These are phyloP conservation scores for Eretmocerus hayati DNA, from an alignment of 2,888 invertebrate species.

Conservation along the genomic window DNA sequence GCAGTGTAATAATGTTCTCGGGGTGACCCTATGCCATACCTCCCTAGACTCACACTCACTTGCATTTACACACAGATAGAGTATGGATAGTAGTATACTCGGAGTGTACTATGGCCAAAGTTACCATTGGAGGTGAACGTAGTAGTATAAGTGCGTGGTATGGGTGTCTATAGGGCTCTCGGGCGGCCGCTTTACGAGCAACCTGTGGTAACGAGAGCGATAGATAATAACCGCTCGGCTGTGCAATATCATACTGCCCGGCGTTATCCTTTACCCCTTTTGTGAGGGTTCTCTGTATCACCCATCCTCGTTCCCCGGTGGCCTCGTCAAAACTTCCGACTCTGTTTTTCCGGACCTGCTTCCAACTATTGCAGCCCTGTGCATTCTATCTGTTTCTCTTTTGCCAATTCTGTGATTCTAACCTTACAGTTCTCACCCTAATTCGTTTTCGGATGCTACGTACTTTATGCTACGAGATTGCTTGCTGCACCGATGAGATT, in stretches of 20 bases:
- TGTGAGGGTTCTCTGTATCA: slow-evolving; percentile 8
- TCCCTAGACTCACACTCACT: neutral
- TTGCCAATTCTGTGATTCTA: no score
- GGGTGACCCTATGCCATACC: neutral
- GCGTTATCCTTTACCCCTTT: neutral
- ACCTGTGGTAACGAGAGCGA: slow-evolving; percentile 49
- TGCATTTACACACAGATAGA: no score
- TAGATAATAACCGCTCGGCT: slow-evolving; percentile 47
- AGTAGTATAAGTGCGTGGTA: no score
- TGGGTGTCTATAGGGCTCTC: no score
- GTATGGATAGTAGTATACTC: no score
- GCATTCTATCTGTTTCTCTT: slow-evolving; percentile 1
- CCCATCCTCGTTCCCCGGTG: slow-evolving; percentile 1
- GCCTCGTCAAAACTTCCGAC: slow-evolving; percentile 20
- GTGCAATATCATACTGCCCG: slow-evolving; percentile 10
- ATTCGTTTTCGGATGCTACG: no score
- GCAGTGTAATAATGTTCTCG: no score
- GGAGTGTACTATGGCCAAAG: no score
- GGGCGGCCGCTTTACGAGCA: slow-evolving; percentile 45
- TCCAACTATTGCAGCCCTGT: neutral
- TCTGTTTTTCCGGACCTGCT: slow-evolving; percentile 15
- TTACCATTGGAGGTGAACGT: no score
- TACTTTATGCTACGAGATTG: no score
- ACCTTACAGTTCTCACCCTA: no score
- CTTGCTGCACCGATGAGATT: no score